These are phyloP conservation scores for Cathartes aura DNA, from an alignment of 2,113 vertebrate genomes.

Conservation along the genomic window DNA sequence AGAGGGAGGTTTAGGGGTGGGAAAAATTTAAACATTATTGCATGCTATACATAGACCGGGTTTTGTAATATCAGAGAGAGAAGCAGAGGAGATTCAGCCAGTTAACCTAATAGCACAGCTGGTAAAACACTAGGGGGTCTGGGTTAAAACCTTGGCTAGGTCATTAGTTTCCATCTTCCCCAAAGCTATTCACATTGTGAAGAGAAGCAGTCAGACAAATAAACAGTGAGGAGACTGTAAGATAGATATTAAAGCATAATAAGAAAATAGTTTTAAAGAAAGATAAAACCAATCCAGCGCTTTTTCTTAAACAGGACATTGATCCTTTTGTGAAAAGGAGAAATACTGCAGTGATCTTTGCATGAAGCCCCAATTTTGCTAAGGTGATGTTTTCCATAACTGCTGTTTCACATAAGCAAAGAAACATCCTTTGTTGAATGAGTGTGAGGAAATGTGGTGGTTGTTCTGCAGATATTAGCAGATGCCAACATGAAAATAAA, in stretches of 20 bases:
- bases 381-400: neutral
- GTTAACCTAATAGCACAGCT: slow-evolving; percentile 76
- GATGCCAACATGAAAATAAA: slow-evolving; percentile 23
- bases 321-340: slow-evolving; percentile 28
- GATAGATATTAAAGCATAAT: slow-evolving; percentile 49
- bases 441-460: neutral
- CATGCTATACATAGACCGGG: neutral
- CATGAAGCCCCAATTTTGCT: neutral
- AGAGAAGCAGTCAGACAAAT: slow-evolving; percentile 64
- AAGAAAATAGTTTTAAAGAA: slow-evolving; percentile 38
- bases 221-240: slow-evolving; percentile 48
- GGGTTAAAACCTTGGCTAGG: slow-evolving; percentile 64
- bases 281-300: neutral
- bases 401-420: neutral
- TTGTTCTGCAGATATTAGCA: neutral
- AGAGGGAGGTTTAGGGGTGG: slow-evolving; percentile 22
- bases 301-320: slow-evolving; percentile 11
- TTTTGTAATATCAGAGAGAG: slow-evolving; percentile 8
- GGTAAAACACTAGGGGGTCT: slow-evolving; percentile 60
- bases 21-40: slow-evolving; percentile 39
- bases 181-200: slow-evolving; percentile 63
- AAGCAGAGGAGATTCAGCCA: slow-evolving; percentile 41
- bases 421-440: slow-evolving; percentile 17
- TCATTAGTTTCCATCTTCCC: slow-evolving; percentile 77
- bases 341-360: neutral